A percentile compares a stretch with the other conserved stretches of the same genome.
Conservation (phyloP, 2,888 invertebrate genomes). For the Ptilodon capucinus region DNA sequence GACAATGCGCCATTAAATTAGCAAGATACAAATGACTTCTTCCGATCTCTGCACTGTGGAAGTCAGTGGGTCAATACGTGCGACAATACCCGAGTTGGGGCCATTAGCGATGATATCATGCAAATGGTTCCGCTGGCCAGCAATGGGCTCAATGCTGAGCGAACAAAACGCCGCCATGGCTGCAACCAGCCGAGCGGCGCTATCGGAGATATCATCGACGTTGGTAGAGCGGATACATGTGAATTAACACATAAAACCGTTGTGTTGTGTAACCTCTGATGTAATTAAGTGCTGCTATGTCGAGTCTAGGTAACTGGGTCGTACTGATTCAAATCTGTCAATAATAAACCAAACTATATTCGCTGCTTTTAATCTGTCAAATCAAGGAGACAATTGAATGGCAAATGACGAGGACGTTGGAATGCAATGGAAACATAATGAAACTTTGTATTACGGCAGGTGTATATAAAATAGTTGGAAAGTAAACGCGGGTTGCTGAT, state of each 20-base stretch:
- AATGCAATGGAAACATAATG: too few species aligned
- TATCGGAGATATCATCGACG: conserved; percentile 13
- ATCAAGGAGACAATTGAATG: too few species aligned
- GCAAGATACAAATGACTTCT: background rate
- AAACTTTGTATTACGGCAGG: too few species aligned
- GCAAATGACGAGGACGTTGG: too few species aligned
- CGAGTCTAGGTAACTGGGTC: background rate
- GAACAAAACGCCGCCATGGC: background rate
- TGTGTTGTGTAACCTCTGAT: conserved; percentile 9
- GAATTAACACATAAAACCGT: conserved; percentile 3
- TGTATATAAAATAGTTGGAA: too few species aligned
- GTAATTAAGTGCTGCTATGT: background rate
- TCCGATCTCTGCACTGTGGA: background rate
- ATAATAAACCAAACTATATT: background rate
- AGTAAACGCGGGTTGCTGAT: too few species aligned
- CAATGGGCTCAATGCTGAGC: background rate
- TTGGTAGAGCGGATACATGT: background rate
- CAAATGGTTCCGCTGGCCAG: background rate
- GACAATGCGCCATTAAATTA: background rate
- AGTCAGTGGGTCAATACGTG: background rate
- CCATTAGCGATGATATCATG: background rate
- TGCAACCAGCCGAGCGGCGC: conserved; percentile 13
- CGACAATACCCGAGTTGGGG: background rate
- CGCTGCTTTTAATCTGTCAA: too few species aligned
- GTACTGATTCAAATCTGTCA: background rate